Evolutionary conservation across 2,797 vertebrate genomes (phyloP).

Genomic region (Scleropages formosus): DNA sequence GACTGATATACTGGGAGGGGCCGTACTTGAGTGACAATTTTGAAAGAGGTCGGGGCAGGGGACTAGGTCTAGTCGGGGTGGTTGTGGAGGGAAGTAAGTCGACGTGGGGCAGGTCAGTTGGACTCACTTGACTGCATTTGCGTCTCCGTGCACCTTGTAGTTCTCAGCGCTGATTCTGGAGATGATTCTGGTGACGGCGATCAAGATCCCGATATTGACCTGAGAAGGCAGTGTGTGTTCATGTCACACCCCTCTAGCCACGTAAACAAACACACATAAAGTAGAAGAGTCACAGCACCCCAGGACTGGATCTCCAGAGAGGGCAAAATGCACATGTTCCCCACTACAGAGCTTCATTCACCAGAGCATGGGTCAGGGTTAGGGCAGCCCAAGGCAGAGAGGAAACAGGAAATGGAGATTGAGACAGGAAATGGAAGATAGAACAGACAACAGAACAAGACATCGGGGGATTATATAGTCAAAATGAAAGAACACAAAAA

Average conservation of each 20-base stretch:
- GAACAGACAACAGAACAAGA: too few relatives aligned
- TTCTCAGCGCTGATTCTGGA: slow-evolving; percentile 92
- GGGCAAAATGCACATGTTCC: too few relatives aligned
- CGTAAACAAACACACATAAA: neutral
- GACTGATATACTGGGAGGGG: too few relatives aligned
- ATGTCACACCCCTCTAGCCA: neutral
- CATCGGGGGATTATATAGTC: neutral
- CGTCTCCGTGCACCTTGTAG: slow-evolving; percentile 88
- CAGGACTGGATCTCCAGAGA: too few relatives aligned
- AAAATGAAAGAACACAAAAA: slow-evolving; percentile 1
- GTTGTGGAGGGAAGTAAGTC: too few relatives aligned
- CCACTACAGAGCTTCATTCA: too few relatives aligned
- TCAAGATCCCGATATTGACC: slow-evolving; percentile 90
- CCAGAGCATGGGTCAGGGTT: slow-evolving; percentile 1
- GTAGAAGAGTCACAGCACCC: too few relatives aligned
- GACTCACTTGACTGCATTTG: slow-evolving; percentile 89
- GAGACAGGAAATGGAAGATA: too few relatives aligned
- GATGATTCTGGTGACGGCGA: slow-evolving; percentile 93
- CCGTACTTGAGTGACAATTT: too few relatives aligned
- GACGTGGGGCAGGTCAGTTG: neutral
- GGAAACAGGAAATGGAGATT: too few relatives aligned
- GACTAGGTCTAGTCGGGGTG: neutral
- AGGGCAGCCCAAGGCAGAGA: too few relatives aligned
- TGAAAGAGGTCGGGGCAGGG: neutral
- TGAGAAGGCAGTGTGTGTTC: slow-evolving; percentile 47